Evolutionary conservation across 1,140 invertebrate genomes (phyloP).

Genomic region (Hyphantria cunea): DNA sequence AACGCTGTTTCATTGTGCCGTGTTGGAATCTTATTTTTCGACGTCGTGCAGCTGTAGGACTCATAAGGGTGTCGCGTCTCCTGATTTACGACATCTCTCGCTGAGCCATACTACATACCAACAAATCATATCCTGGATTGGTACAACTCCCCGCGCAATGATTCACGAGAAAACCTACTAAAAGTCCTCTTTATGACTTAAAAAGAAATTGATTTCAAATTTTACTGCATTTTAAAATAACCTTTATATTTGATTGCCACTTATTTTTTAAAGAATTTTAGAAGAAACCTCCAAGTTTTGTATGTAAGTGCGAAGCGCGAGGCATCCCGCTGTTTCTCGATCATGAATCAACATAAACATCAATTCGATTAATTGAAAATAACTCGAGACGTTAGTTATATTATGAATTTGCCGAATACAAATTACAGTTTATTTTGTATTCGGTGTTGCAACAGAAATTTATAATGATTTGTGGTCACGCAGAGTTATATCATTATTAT

Average conservation of each 20-base stretch:
- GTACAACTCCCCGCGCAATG: slow-evolving; percentile 49
- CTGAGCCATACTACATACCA: slow-evolving; percentile 59
- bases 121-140: slow-evolving; percentile 63
- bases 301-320: slow-evolving; percentile 24
- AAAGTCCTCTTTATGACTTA: slow-evolving; percentile 58
- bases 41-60: slow-evolving; percentile 59
- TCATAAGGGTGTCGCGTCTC: slow-evolving; percentile 60
- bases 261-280: slow-evolving; percentile 46
- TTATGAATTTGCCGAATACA: slow-evolving; percentile 43
- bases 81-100: slow-evolving; percentile 72
- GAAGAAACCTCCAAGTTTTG: slow-evolving; percentile 32
- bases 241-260: slow-evolving; percentile 65
- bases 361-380: slow-evolving; percentile 65
- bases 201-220: slow-evolving; percentile 74
- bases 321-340: slow-evolving; percentile 52
- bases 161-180: slow-evolving; percentile 57
- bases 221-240: slow-evolving; percentile 77
- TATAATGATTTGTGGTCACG: slow-evolving; percentile 31
- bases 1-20: slow-evolving; percentile 43
- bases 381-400: slow-evolving; percentile 37
- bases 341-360: slow-evolving; percentile 61
- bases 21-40: slow-evolving; percentile 52
- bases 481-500: slow-evolving; percentile 30
- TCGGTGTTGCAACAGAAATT: slow-evolving; percentile 25
- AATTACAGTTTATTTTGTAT: slow-evolving; percentile 35